Evolutionary conservation across 2,113 vertebrate genomes (phyloP).

Genomic region (Murina feae): DNA sequence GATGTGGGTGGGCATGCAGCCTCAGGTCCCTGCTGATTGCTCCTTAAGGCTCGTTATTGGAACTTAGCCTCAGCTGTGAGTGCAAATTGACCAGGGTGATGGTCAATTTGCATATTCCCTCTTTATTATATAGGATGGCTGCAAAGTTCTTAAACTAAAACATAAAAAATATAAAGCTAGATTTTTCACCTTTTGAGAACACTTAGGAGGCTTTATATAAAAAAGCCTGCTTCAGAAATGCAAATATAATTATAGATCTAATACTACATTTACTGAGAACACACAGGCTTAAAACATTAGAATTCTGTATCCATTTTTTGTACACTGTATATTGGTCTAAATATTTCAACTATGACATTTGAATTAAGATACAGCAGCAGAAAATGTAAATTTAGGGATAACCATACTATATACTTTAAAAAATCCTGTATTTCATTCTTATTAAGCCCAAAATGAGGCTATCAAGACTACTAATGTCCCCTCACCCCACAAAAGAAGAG

Average conservation of each 20-base stretch:
- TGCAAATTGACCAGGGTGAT: too few species aligned
- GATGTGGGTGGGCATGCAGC: too few species aligned
- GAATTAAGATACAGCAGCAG: slow-evolving; percentile 12
- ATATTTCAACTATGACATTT: neutral
- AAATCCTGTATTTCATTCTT: neutral
- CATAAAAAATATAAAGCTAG: neutral
- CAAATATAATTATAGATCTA: neutral
- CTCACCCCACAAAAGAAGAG: neutral
- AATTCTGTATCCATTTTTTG: neutral
- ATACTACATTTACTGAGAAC: neutral
- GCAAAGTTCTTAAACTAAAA: slow-evolving; percentile 11
- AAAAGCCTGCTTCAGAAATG: neutral
- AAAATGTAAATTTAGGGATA: slow-evolving; percentile 14
- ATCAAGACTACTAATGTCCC: neutral
- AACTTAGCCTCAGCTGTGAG: too few species aligned
- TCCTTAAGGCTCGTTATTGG: too few species aligned
- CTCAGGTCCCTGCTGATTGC: too few species aligned
- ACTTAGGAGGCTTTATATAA: neutral
- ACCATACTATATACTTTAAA: neutral
- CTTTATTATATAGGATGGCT: too few species aligned
- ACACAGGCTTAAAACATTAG: neutral
- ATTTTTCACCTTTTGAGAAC: neutral
- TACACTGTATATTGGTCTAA: neutral
- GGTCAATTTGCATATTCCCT: too few species aligned
- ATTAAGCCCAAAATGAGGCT: neutral